A percentile compares a stretch with the other conserved stretches of the same genome.
phyloP scores from a whole-genome alignment of 2,888 invertebrate genomes.

The Ypsolopha sequella region DNA sequence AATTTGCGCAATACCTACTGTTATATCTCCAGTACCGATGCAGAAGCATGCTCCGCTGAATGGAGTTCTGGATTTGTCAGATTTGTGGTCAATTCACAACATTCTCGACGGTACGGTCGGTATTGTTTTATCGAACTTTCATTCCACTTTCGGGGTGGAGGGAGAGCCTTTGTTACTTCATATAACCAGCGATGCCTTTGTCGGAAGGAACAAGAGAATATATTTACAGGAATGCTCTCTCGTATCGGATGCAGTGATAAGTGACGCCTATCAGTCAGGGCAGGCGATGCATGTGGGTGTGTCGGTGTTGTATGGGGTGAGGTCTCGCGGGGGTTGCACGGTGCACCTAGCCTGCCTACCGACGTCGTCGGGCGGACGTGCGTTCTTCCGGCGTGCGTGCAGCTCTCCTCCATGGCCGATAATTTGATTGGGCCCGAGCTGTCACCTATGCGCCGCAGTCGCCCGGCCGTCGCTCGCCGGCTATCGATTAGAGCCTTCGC shows the following conservation, averaged over 20 bases:
- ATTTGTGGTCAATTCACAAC: neutral
- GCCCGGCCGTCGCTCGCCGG: constrained; percentile 68
- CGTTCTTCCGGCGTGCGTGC: constrained; percentile 51
- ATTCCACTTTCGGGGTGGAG: too few species aligned
- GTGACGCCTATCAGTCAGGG: constrained; percentile 43
- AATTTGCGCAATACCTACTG: constrained; percentile 11
- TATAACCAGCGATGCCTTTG: too few species aligned
- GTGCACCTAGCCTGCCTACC: too few species aligned
- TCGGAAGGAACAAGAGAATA: neutral
- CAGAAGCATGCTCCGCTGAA: too few species aligned
- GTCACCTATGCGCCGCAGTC: constrained; percentile 70
- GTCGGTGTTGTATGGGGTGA: neutral
- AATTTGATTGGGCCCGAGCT: constrained; percentile 69
- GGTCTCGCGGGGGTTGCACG: constrained; percentile 13
- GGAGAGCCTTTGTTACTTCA: neutral
- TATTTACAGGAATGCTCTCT: constrained; percentile 12
- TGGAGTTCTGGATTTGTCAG: too few species aligned
- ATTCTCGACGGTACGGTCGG: neutral
- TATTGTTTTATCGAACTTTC: neutral
- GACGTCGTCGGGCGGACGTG: constrained; percentile 17
- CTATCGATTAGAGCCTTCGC: constrained; percentile 64
- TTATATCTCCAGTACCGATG: too few species aligned
- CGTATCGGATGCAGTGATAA: constrained; percentile 36
- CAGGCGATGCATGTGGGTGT: neutral
- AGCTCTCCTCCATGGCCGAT: constrained; percentile 59